Evolutionary conservation across 2,888 invertebrate genomes (phyloP), one percentile per base, ranked within the genome.

Genomic region (Nemotelus nigrinus): DNA sequence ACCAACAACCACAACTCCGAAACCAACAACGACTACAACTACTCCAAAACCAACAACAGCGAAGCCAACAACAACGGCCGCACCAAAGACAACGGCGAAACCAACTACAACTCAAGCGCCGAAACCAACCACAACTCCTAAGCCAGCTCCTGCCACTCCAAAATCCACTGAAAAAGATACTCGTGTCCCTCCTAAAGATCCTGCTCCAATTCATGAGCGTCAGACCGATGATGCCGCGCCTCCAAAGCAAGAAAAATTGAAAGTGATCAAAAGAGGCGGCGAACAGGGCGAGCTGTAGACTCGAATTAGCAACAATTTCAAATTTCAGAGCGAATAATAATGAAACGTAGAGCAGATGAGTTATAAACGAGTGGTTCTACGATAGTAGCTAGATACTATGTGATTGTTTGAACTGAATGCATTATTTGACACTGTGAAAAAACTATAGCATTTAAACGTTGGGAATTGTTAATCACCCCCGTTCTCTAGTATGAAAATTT

Each of bases 201-300:
- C 86, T 45, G 84, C 86, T n/a, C 91, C 91, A 3, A 89, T 91
- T 8, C 86, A 85, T 77, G 91, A 91, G 83, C 86, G 89, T 68
- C 89, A 90, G 78, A 87, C 88, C 2, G 87, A 88, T 0, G 91
- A 91, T 81, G 89, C 89, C 0, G 84, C 85, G 41, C 89, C 89
- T 77, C 90, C 91, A 0, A 85, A 85, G 81, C 87, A 88, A 78
- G 89, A 89, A 80, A 90, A 88, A 70, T 86, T 91, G 45, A 91
- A 90, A 85, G 90, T 91, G 2, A 91, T 91, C 78, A 91, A 88
- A 82, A 90, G 89, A 82, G 89, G 87, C 78, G 91, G 91, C 57
- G 82, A 81, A 41, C 86, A 86, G 44, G 83, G 85, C 39, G 87
- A 87, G 79, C 83, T 87, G 47, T 87, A 86, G 25, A 25, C 25